Evolutionary conservation across 1,140 invertebrate genomes (phyloP), one percentile per base, ranked within the genome.

Genomic region (Lanistes nyassanus): DNA sequence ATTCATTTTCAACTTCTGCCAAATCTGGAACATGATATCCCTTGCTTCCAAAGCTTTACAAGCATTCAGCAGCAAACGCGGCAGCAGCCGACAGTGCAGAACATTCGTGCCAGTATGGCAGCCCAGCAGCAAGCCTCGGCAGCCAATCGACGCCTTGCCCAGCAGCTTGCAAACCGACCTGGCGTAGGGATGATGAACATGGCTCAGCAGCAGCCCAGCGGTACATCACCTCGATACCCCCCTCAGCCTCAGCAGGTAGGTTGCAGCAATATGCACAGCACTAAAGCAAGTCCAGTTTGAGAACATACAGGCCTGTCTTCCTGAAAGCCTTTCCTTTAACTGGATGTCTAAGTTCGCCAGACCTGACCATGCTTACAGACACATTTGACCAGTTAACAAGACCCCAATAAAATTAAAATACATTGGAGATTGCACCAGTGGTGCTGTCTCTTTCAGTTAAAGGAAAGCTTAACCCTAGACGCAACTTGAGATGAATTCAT

Each of bases 151-250:
- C 83, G 90, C 34, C 84, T 91, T 21, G 90, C 90, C 6, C 88
- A 89, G 75, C 90, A 91, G 80, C 90, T 91, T 90, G 90, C 91
- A 55, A 89, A 90, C 72, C 84, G 90, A 75, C 90, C 91, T 13
- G 84, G 88, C 34, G 88, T 91, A 1, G 85, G 37, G 23, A 56
- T 51, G 62, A 56, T 29, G 29, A 51, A 55, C 56, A 42, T 69
- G 36, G 42, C 42, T 13, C 42, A 47, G 56, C 56, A 60, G 29
- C 56, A 60, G n/a, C 56, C 56, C 56, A 60, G 13, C 9, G 23
- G 23, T 16, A 21, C 13, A 6, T 36, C 39, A 21, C 39, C 19
- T 26, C 69, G 16, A 29, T 53, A n/a, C 34, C 56, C 23, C 21
- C 26, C 34, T 55, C 69, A 29, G 19, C 51, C 31, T 6, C 39